Evolutionary conservation across 2,113 vertebrate species (phyloP).

Genomic region (Leucosticte australis): DNA sequence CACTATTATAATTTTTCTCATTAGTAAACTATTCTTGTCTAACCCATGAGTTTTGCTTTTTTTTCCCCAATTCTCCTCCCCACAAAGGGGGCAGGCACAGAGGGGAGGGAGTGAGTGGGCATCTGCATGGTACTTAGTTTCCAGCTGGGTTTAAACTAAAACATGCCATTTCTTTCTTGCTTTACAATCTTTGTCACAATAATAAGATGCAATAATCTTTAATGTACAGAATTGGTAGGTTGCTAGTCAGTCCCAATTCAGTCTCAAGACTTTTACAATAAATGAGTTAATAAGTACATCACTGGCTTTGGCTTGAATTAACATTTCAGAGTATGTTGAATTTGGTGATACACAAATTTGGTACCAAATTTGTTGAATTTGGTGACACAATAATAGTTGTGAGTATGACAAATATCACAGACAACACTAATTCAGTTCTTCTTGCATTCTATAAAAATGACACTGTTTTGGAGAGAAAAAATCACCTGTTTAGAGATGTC

Average conservation of each 20-base stretch:
- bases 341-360: neutral
- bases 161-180: neutral
- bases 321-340: neutral
- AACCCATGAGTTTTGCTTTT: neutral
- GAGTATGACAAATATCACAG: neutral
- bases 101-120: accelerated
- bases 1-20: neutral
- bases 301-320: neutral
- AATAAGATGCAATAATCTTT: neutral
- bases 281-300: neutral
- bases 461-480: neutral
- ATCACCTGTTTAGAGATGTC: neutral
- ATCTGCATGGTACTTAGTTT: neutral
- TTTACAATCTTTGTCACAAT: neutral
- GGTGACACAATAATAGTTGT: neutral
- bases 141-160: neutral
- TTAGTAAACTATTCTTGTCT: neutral
- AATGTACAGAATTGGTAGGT: neutral
- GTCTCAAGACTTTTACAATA: neutral
- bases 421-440: neutral
- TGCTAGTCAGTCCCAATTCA: neutral
- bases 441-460: neutral
- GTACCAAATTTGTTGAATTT: neutral
- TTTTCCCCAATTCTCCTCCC: neutral
- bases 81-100: neutral